phyloP scores from a whole-genome alignment of 2,113 vertebrate species.

The Anser cygnoides region DNA sequence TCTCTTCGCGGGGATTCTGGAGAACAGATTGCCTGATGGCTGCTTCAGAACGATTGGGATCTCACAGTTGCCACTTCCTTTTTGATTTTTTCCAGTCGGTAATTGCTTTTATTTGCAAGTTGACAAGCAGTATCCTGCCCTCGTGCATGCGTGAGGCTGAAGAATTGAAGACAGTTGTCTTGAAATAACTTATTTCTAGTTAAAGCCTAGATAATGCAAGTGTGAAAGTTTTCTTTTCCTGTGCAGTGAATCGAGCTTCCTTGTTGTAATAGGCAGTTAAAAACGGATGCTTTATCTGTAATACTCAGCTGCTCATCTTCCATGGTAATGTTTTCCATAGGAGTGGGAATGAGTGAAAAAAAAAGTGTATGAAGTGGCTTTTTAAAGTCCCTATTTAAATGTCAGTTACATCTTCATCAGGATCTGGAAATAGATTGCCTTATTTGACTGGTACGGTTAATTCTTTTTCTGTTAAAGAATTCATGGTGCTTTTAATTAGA shows the following conservation, averaged over 20 bases:
- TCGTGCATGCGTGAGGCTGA: not conserved
- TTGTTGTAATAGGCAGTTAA: constrained; percentile 51
- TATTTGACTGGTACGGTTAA: constrained; percentile 16
- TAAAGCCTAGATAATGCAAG: constrained; percentile 41
- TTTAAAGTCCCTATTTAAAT: constrained; percentile 36
- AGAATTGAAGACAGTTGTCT: constrained; percentile 43
- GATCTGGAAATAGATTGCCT: constrained; percentile 58
- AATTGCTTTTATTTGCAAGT: constrained; percentile 62
- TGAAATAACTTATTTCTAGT: constrained; percentile 39
- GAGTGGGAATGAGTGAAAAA: constrained; percentile 25
- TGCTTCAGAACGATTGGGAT: not conserved
- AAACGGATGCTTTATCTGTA: constrained; percentile 57
- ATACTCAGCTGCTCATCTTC: constrained; percentile 21
- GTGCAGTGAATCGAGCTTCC: constrained; percentile 56
- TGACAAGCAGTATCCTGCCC: constrained; percentile 52
- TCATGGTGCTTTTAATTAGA: not conserved
- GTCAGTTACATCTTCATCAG: constrained; percentile 52
- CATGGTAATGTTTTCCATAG: constrained; percentile 22
- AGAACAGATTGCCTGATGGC: not conserved
- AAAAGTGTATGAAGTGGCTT: not conserved
- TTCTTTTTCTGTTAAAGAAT: not conserved
- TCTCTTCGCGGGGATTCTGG: not conserved
- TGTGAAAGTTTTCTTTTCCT: constrained; percentile 35
- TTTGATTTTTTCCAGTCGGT: not conserved
- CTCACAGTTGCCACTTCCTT: not conserved